These are phyloP conservation scores for Apeira syringaria DNA, from an alignment of 2,888 invertebrate genomes.

Conservation along the genomic window DNA sequence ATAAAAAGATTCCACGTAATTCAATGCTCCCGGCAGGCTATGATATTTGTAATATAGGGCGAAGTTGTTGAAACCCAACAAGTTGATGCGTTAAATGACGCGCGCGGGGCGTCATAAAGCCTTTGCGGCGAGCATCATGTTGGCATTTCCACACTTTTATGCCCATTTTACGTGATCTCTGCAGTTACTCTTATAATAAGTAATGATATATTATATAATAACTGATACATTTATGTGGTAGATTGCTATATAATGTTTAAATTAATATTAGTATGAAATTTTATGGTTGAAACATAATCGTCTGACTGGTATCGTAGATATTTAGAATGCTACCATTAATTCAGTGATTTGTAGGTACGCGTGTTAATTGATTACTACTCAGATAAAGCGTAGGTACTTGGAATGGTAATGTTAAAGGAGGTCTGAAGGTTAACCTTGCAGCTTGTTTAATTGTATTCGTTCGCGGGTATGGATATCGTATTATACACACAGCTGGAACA, in stretches of 20 bases:
- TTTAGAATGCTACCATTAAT: conserved; percentile 5
- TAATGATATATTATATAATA: conserved; percentile 32
- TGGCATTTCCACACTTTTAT: conserved; percentile 60
- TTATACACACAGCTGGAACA: too few relatives aligned
- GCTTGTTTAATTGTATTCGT: too few relatives aligned
- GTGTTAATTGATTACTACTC: too few relatives aligned
- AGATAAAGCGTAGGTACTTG: too few relatives aligned
- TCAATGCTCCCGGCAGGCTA: too few relatives aligned
- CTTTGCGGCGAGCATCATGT: conserved; percentile 55
- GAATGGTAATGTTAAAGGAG: too few relatives aligned
- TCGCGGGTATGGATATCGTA: too few relatives aligned
- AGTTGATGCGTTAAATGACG: conserved; percentile 60
- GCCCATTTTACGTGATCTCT: conserved; percentile 49
- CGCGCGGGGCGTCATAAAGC: conserved; percentile 54
- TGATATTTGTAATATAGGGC: background rate
- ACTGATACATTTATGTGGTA: conserved; percentile 30
- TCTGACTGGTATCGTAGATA: conserved; percentile 3
- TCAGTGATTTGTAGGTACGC: too few relatives aligned
- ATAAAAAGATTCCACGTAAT: too few relatives aligned
- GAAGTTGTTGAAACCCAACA: conserved; percentile 29
- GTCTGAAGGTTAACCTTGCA: too few relatives aligned
- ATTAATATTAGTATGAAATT: conserved; percentile 14
- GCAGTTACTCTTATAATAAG: conserved; percentile 33
- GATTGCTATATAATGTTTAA: conserved; percentile 20
- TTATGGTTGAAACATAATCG: conserved; percentile 5